These are phyloP conservation scores for Alethe diademata DNA, from an alignment of 2,113 vertebrate genomes.

Conservation along the genomic window DNA sequence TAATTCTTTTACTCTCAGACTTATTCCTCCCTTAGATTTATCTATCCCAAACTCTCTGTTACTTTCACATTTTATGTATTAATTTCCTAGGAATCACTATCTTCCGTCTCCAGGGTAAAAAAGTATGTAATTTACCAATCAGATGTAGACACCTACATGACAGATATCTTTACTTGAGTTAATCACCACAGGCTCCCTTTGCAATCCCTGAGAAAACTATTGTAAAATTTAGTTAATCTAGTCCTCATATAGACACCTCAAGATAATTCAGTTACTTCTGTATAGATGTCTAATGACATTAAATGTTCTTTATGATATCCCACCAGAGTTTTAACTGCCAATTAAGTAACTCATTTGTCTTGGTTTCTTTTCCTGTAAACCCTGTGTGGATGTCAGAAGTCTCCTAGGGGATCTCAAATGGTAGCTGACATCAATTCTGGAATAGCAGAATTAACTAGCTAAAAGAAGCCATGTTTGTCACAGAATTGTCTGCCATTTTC, in stretches of 20 bases:
- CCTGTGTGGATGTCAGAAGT: background rate
- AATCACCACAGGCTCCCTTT: background rate
- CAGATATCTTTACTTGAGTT: background rate
- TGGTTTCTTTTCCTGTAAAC: background rate
- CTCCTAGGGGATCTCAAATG: background rate
- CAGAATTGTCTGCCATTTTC: background rate
- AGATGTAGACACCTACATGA: background rate
- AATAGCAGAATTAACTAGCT: background rate
- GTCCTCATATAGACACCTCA: background rate
- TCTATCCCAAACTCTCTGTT: background rate
- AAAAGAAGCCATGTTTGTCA: background rate
- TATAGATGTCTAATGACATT: background rate
- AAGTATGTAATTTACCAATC: background rate
- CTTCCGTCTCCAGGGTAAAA: background rate
- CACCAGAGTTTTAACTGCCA: background rate
- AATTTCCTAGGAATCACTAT: background rate
- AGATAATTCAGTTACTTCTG: background rate
- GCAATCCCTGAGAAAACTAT: background rate
- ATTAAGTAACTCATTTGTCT: background rate
- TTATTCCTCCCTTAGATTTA: background rate
- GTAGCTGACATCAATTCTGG: background rate
- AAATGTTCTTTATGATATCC: background rate
- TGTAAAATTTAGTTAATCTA: background rate
- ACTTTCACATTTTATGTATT: background rate
- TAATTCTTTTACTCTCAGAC: background rate